Evolutionary conservation across 2,888 invertebrate species (phyloP).

Genomic region (Flexamia atlantica): DNA sequence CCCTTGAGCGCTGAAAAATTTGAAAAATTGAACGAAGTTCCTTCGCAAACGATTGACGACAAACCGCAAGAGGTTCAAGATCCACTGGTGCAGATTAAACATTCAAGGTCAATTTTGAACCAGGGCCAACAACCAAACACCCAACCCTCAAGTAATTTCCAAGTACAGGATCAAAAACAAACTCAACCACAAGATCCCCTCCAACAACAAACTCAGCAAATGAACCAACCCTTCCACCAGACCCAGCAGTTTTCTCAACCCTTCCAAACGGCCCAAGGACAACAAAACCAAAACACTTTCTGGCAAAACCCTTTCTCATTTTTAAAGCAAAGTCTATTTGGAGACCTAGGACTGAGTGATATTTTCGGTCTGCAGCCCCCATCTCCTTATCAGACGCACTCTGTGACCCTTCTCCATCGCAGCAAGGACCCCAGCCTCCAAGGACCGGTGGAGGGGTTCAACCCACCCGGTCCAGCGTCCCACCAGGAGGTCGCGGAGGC

Average conservation of each 20-base stretch:
- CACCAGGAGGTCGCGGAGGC: background rate
- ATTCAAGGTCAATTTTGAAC: background rate
- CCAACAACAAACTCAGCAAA: background rate
- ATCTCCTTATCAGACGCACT: background rate
- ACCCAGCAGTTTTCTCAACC: background rate
- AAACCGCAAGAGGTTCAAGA: background rate
- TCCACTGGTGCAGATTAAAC: background rate
- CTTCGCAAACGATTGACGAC: background rate
- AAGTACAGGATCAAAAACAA: background rate
- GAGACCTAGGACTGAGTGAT: background rate
- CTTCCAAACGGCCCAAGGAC: background rate
- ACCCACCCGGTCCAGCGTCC: background rate
- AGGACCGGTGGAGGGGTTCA: background rate
- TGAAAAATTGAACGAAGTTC: background rate
- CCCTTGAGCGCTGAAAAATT: background rate
- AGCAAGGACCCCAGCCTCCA: background rate
- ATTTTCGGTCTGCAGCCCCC: background rate
- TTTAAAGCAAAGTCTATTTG: background rate
- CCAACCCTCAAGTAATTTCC: background rate
- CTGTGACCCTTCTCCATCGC: background rate
- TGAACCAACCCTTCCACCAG: background rate
- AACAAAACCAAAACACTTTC: background rate
- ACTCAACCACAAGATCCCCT: background rate
- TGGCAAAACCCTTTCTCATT: background rate
- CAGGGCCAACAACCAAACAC: background rate